These are phyloP conservation scores for Amia ocellicauda DNA, from an alignment of 2,113 vertebrate genomes.

Conservation along the genomic window DNA sequence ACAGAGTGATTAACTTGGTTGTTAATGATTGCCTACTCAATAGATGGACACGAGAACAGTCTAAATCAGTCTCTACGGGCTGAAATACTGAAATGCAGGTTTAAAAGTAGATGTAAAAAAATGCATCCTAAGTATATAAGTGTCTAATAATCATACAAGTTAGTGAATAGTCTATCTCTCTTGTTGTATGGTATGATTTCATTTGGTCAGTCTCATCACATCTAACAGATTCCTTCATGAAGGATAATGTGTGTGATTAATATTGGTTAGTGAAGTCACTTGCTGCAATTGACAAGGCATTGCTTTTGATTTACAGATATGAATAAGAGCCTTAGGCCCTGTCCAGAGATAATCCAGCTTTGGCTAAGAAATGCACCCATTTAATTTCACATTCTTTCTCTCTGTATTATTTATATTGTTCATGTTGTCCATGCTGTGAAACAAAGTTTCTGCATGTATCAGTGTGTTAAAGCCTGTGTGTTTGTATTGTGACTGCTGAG, in stretches of 20 bases:
- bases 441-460: background rate
- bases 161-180: too few relatives aligned
- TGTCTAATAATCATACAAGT: too few relatives aligned
- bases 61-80: too few relatives aligned
- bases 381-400: background rate
- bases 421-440: background rate
- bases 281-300: background rate
- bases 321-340: slow-evolving; percentile 1
- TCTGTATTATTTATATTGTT: background rate
- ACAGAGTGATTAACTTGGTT: too few relatives aligned
- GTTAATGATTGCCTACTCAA: too few relatives aligned
- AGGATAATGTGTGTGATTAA: background rate
- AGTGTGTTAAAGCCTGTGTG: background rate
- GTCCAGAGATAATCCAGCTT: background rate
- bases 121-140: too few relatives aligned
- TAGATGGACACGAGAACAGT: too few relatives aligned
- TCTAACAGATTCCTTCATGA: too few relatives aligned
- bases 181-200: too few relatives aligned
- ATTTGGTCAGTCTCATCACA: too few relatives aligned
- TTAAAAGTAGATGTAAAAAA: too few relatives aligned
- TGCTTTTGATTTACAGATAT: background rate
- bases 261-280: background rate
- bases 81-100: too few relatives aligned
- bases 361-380: background rate
- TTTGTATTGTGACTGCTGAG: background rate